Evolutionary conservation across 2,113 vertebrate genomes (phyloP).

Genomic region (Diadophis punctatus): DNA sequence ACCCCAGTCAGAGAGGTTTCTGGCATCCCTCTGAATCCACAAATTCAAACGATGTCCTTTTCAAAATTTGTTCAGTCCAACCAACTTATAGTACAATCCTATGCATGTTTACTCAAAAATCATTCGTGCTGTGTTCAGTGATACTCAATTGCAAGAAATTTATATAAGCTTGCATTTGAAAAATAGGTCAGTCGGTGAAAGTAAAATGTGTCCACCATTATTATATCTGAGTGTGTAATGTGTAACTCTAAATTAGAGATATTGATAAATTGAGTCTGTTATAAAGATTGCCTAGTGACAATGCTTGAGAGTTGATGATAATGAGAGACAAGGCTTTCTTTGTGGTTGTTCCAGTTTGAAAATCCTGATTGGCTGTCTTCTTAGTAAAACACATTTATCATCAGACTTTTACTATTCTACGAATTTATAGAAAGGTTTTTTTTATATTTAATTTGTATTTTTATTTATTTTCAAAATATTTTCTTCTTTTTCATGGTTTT

Average conservation of each 20-base stretch:
- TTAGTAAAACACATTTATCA: not conserved
- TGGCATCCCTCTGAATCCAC: not conserved
- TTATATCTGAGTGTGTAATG: not conserved
- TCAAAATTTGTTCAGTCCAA: not conserved
- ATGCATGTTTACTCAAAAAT: not conserved
- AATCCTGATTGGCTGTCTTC: not conserved
- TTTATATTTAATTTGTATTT: not conserved
- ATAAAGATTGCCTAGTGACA: not conserved
- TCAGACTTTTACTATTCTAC: not conserved
- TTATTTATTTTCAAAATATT: not conserved
- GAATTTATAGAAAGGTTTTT: not conserved
- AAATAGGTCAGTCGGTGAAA: not conserved
- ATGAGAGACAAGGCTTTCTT: not conserved
- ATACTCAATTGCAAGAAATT: not conserved
- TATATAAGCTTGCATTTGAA: not conserved
- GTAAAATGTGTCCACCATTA: not conserved
- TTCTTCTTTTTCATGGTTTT: not conserved
- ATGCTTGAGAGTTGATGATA: not conserved
- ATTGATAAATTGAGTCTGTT: constrained; percentile 9
- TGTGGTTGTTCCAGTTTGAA: not conserved
- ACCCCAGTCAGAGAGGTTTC: not conserved
- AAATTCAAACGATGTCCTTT: not conserved
- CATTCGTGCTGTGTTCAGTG: not conserved
- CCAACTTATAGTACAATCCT: no score
- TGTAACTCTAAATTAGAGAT: not conserved